These are phyloP conservation scores for Drosophila suboccidentalis DNA, from an alignment of 2,888 invertebrate genomes.

Conservation along the genomic window DNA sequence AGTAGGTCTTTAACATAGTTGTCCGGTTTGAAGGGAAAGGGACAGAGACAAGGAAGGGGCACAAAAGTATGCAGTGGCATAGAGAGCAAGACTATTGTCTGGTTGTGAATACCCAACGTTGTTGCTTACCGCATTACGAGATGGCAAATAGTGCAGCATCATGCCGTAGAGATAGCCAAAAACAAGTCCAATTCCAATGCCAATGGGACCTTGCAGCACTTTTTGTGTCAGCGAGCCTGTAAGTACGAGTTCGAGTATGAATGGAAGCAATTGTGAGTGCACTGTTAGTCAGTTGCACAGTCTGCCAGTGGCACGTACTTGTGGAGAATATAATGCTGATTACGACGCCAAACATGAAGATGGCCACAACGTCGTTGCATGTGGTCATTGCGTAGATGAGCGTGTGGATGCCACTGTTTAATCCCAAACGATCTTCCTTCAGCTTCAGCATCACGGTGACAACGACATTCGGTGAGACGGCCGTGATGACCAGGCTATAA, in stretches of 20 bases:
- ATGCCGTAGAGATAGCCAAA: slow-evolving; percentile 88
- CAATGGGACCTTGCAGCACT: slow-evolving; percentile 87
- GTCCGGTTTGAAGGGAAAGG: too few species aligned
- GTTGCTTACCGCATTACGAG: slow-evolving; percentile 83
- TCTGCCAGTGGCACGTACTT: slow-evolving; percentile 84
- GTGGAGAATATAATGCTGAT: slow-evolving; percentile 89
- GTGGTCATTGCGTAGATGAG: slow-evolving; percentile 88
- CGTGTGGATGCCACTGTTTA: slow-evolving; percentile 91
- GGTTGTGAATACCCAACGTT: neutral
- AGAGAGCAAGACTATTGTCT: slow-evolving; percentile 23
- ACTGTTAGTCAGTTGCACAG: neutral
- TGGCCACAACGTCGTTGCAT: slow-evolving; percentile 91
- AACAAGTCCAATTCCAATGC: slow-evolving; percentile 88
- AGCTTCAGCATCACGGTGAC: slow-evolving; percentile 89
- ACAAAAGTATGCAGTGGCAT: slow-evolving; percentile 40
- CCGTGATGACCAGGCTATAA: slow-evolving; percentile 88
- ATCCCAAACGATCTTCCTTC: slow-evolving; percentile 87
- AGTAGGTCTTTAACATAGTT: too few species aligned
- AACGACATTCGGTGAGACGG: slow-evolving; percentile 91
- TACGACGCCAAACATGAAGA: slow-evolving; percentile 90
- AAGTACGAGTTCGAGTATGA: slow-evolving; percentile 49
- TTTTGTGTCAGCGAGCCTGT: slow-evolving; percentile 86
- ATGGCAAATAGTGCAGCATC: slow-evolving; percentile 88
- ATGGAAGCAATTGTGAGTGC: slow-evolving; percentile 18
- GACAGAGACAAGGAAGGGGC: slow-evolving; percentile 5